These are phyloP conservation scores for Aspidiotus rigidus DNA, from an alignment of 2,888 invertebrate genomes.

Conservation along the genomic window DNA sequence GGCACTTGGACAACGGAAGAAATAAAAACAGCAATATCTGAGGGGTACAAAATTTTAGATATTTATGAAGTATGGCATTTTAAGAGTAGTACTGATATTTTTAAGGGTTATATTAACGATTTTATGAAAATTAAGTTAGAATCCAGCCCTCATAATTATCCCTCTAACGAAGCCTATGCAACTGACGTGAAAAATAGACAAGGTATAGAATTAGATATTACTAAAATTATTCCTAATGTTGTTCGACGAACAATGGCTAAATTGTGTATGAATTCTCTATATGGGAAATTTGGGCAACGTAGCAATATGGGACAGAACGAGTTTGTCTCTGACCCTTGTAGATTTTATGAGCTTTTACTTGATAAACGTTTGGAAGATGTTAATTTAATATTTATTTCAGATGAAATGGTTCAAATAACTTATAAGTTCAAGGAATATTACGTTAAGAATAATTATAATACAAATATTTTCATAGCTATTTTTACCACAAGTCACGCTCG, in stretches of 20 bases:
- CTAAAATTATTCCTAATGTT: slow-evolving; percentile 37
- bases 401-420: slow-evolving; percentile 23
- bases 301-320: slow-evolving; percentile 42
- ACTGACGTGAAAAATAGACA: neutral
- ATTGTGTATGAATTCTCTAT: slow-evolving; percentile 38
- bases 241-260: slow-evolving; percentile 38
- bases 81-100: too few species aligned
- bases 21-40: slow-evolving; percentile 17
- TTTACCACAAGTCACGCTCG: slow-evolving; percentile 16
- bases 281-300: slow-evolving; percentile 39
- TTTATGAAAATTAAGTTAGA: too few species aligned
- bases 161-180: too few species aligned
- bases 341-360: slow-evolving; percentile 23
- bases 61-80: slow-evolving; percentile 29
- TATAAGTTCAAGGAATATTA: too few species aligned
- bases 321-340: slow-evolving; percentile 8
- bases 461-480: slow-evolving; percentile 19
- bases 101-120: too few species aligned
- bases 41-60: slow-evolving; percentile 30
- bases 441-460: slow-evolving; percentile 20
- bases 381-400: slow-evolving; percentile 11
- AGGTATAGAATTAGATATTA: slow-evolving; percentile 36
- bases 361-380: slow-evolving; percentile 1
- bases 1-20: slow-evolving; percentile 30
- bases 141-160: too few species aligned